Evolutionary conservation across 2,113 vertebrate genomes (phyloP).

Genomic region (Athene cunicularia): DNA sequence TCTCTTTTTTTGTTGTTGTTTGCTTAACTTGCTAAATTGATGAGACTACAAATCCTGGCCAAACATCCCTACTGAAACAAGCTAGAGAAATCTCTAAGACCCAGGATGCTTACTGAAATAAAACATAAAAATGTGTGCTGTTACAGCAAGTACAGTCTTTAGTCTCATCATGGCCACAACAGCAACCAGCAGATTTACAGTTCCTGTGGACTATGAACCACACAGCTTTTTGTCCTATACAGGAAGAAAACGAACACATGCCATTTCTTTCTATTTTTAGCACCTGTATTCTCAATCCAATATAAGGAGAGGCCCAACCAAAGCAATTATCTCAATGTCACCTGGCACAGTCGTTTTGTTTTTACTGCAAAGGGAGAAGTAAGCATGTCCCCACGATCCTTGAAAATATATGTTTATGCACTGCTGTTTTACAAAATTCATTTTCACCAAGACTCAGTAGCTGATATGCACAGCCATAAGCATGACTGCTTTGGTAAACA

Average conservation of each 20-base stretch:
- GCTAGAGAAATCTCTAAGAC: neutral
- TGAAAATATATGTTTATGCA: neutral
- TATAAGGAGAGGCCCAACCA: neutral
- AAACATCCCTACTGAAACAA: neutral
- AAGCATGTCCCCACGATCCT: neutral
- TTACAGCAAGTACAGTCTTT: neutral
- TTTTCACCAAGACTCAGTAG: neutral
- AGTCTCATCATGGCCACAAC: neutral
- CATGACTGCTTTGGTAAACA: neutral
- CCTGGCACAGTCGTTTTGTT: neutral
- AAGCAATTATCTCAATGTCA: constrained; percentile 8
- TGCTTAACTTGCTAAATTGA: neutral
- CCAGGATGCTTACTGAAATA: neutral
- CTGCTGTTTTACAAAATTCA: neutral
- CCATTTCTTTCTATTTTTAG: neutral
- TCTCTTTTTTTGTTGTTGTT: neutral
- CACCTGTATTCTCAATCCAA: neutral
- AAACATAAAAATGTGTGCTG: neutral
- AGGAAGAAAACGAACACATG: neutral
- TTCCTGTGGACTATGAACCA: neutral
- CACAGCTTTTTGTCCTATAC: neutral
- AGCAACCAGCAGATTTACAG: neutral
- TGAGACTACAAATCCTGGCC: neutral
- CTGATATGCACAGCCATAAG: neutral
- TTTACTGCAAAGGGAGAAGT: neutral